These are phyloP conservation scores for Sisyra nigra DNA, from an alignment of 2,888 invertebrate species.

Conservation along the genomic window DNA sequence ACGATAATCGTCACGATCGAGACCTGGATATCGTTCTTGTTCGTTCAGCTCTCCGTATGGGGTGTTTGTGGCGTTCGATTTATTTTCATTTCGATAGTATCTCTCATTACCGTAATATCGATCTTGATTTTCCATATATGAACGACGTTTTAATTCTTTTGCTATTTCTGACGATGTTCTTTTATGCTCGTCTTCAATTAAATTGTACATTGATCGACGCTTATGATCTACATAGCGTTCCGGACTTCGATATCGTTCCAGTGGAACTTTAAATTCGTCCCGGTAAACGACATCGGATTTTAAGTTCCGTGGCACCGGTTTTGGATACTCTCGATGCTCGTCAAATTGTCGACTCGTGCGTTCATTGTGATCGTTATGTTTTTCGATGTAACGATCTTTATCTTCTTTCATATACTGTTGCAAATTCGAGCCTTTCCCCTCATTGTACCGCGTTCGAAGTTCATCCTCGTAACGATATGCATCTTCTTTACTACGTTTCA, in stretches of 20 bases:
- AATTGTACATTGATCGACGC: slow-evolving; percentile 26
- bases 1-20: slow-evolving; percentile 31
- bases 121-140: slow-evolving; percentile 25
- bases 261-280: slow-evolving; percentile 11
- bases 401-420: slow-evolving; percentile 2
- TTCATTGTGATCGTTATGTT: slow-evolving; percentile 13
- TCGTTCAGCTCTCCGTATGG: slow-evolving; percentile 33
- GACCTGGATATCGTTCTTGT: slow-evolving; percentile 34
- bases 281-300: slow-evolving; percentile 1
- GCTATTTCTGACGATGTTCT: slow-evolving; percentile 30
- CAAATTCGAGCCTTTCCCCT: background rate
- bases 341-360: slow-evolving; percentile 2
- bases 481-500: background rate
- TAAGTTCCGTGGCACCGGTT: slow-evolving; percentile 20
- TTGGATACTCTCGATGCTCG: slow-evolving; percentile 14
- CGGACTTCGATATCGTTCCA: slow-evolving; percentile 12
- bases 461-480: too few relatives aligned
- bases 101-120: slow-evolving; percentile 12
- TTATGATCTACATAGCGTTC: slow-evolving; percentile 21
- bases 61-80: slow-evolving; percentile 7
- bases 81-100: slow-evolving; percentile 14
- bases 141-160: slow-evolving; percentile 29
- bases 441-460: slow-evolving; percentile 1
- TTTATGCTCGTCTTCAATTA: slow-evolving; percentile 29
- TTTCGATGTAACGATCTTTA: background rate